These are phyloP conservation scores for Eublepharis macularius DNA, from an alignment of 2,113 vertebrate species.

Conservation along the genomic window DNA sequence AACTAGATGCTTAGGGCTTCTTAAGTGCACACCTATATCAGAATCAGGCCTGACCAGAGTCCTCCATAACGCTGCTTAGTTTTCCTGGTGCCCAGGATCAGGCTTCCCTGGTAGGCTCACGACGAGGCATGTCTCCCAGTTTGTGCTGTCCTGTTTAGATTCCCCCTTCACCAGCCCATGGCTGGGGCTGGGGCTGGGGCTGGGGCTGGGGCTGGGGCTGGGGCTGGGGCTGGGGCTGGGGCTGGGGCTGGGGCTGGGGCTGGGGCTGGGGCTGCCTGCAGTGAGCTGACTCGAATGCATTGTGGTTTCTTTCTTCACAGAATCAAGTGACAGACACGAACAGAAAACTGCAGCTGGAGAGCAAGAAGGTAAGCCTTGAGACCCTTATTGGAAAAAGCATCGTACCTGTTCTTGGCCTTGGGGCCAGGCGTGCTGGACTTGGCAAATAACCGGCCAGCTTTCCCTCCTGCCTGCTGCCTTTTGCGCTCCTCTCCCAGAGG, in stretches of 20 bases:
- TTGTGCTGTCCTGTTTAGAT: too few relatives aligned
- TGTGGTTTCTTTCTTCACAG: conserved; percentile 65
- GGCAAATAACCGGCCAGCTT: too few relatives aligned
- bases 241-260: rapidly evolving
- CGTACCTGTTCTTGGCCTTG: neutral
- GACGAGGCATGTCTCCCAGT: neutral
- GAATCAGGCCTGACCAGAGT: too few relatives aligned
- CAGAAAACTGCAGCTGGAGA: conserved; percentile 86
- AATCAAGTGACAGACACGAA: conserved; percentile 96
- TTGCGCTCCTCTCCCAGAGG: neutral
- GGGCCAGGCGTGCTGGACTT: rapidly evolving
- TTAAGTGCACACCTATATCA: too few relatives aligned
- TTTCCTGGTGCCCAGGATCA: rapidly evolving
- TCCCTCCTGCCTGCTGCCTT: neutral
- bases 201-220: rapidly evolving
- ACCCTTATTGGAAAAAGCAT: neutral
- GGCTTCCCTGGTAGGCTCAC: neutral
- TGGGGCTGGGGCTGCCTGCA: rapidly evolving
- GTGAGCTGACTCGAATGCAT: neutral
- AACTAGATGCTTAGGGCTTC: too few relatives aligned
- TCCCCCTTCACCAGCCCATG: too few relatives aligned
- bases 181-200: rapidly evolving
- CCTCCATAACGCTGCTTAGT: rapidly evolving
- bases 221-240: rapidly evolving
- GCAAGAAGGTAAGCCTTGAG: conserved; percentile 81